phyloP scores from a whole-genome alignment of 2,888 invertebrate species.

The Melanargia galathea region DNA sequence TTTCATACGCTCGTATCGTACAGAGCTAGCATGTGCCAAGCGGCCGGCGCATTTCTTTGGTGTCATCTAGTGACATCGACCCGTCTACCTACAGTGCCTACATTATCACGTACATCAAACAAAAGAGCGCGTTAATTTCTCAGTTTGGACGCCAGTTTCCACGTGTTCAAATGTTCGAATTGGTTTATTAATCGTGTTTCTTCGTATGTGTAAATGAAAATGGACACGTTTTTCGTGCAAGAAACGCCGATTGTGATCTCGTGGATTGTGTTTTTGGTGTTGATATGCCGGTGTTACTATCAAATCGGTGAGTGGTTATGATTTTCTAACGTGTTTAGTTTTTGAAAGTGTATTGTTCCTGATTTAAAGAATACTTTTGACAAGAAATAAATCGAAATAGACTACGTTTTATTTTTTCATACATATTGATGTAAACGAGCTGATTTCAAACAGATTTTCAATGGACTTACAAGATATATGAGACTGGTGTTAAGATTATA shows the following conservation, averaged over 20 bases:
- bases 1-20: constrained; percentile 66
- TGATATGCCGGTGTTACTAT: constrained; percentile 75
- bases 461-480: too few relatives aligned
- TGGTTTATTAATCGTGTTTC: constrained; percentile 7
- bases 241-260: constrained; percentile 73
- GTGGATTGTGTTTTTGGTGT: constrained; percentile 71
- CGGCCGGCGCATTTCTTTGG: constrained; percentile 67
- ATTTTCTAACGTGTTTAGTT: not conserved
- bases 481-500: too few relatives aligned
- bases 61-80: constrained; percentile 74
- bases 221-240: constrained; percentile 66
- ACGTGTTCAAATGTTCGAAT: constrained; percentile 13
- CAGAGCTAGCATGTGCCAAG: constrained; percentile 72
- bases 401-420: too few relatives aligned
- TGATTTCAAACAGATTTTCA: too few relatives aligned
- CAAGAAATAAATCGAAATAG: too few relatives aligned
- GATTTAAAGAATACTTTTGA: too few relatives aligned
- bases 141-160: constrained; percentile 30
- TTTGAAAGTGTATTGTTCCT: not conserved
- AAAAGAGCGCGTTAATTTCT: constrained; percentile 40
- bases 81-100: constrained; percentile 63
- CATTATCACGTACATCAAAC: constrained; percentile 46
- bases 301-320: constrained; percentile 53
- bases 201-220: constrained; percentile 38
- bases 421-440: too few relatives aligned